Percentiles rank a stretch among this genome's conserved stretches.
These are phyloP conservation scores for Nephotettix cincticeps DNA, from an alignment of 1,140 invertebrate genomes.

Conservation along the genomic window DNA sequence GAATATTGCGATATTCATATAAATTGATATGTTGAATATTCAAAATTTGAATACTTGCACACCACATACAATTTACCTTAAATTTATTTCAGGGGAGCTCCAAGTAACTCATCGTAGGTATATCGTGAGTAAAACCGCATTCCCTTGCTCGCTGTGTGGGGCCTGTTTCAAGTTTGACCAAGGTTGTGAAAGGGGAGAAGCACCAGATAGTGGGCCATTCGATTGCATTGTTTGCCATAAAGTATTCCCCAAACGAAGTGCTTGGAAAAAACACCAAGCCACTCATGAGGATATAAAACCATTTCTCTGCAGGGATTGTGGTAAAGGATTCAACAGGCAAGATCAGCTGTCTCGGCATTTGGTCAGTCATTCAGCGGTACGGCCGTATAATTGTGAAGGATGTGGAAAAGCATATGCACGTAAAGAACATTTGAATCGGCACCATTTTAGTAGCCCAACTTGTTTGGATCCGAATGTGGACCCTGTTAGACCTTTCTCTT, in stretches of 20 bases:
- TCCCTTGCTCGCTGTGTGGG: slow-evolving; percentile 42
- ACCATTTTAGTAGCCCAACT: slow-evolving; percentile 74
- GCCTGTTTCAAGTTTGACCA: slow-evolving; percentile 42
- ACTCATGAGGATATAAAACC: slow-evolving; percentile 49
- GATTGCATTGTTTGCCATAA: slow-evolving; percentile 43
- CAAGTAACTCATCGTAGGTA: slow-evolving; percentile 39
- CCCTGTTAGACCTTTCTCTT: slow-evolving; percentile 73
- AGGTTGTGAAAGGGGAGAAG: slow-evolving; percentile 36
- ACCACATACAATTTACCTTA: neutral
- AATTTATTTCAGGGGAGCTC: slow-evolving; percentile 28
- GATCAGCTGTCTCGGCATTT: slow-evolving; percentile 66
- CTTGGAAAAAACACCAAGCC: slow-evolving; percentile 41
- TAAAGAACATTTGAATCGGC: slow-evolving; percentile 66
- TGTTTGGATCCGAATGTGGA: slow-evolving; percentile 85
- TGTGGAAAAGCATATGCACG: slow-evolving; percentile 64
- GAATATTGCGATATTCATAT: too few species aligned
- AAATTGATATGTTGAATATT: too few species aligned
- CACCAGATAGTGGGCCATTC: slow-evolving; percentile 33
- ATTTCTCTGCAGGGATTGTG: slow-evolving; percentile 60
- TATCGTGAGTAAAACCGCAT: slow-evolving; percentile 41
- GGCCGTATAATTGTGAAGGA: slow-evolving; percentile 57
- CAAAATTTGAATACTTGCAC: too few species aligned
- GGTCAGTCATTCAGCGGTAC: slow-evolving; percentile 61
- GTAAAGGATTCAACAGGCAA: slow-evolving; percentile 68
- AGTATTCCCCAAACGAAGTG: slow-evolving; percentile 41